Conservation (phyloP, 1,140 invertebrate genomes). For the Drosophila eugracilis region DNA sequence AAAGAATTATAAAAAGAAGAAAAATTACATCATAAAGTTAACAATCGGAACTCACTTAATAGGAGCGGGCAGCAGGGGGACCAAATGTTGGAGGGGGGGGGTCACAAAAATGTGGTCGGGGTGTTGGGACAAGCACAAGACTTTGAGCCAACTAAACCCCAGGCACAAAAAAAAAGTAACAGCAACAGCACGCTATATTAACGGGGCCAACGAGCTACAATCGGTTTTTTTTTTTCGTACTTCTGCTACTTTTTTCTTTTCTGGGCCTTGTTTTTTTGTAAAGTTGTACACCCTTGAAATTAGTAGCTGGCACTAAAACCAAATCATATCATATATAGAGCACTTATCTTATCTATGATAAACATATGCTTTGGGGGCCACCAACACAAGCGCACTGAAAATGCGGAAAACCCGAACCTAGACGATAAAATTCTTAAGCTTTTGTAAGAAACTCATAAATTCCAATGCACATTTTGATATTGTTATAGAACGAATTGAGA, state of each 20-base stretch:
- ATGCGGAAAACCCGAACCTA: constrained; percentile 27
- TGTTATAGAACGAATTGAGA: background rate
- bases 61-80: constrained; percentile 17
- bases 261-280: constrained; percentile 4
- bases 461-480: constrained; percentile 6
- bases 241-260: constrained; percentile 11
- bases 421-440: constrained; percentile 43
- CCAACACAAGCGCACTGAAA: constrained; percentile 9
- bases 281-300: constrained; percentile 46
- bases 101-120: background rate
- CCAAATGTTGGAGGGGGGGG: constrained; percentile 4
- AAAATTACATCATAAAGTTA: constrained; percentile 55
- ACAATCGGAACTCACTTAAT: constrained; percentile 51
- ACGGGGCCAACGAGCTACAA: constrained; percentile 49
- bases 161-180: background rate
- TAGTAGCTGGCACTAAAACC: constrained; percentile 32
- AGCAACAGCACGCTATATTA: constrained; percentile 43
- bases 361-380: constrained; percentile 30
- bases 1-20: constrained; percentile 35
- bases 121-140: constrained; percentile 28
- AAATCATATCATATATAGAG: constrained; percentile 39
- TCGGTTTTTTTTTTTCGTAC: constrained; percentile 17
- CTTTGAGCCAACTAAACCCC: constrained; percentile 35
- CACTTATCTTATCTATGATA: constrained; percentile 57
- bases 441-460: constrained; percentile 13